Conservation (phyloP, 2,888 invertebrate species). For the Pachydiplax longipennis region DNA sequence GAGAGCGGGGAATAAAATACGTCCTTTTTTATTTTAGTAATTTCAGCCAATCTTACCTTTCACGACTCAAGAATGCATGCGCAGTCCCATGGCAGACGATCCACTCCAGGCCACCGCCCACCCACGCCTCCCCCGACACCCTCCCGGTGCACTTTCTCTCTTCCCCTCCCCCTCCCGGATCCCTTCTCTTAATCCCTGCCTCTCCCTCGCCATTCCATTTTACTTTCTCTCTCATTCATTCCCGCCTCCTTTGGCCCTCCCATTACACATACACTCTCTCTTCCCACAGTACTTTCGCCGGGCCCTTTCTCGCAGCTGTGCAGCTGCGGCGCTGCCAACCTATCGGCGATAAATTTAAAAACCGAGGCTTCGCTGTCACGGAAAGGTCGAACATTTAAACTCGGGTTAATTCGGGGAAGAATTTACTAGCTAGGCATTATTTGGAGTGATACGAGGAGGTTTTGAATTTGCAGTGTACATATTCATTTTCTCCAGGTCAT, state of each 20-base stretch:
- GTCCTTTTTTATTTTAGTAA: neutral
- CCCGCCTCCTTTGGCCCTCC: neutral
- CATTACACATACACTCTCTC: neutral
- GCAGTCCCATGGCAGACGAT: neutral
- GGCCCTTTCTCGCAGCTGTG: slow-evolving; percentile 39
- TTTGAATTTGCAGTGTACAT: too few species aligned
- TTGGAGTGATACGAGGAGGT: too few species aligned
- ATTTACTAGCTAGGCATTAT: too few species aligned
- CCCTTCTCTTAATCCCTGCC: neutral
- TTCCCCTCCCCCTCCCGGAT: neutral
- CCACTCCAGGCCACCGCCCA: neutral
- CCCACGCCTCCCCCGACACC: neutral
- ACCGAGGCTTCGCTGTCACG: neutral
- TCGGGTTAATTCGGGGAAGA: too few species aligned
- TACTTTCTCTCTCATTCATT: neutral
- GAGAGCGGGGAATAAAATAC: neutral
- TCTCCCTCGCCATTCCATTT: neutral
- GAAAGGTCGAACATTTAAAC: too few species aligned
- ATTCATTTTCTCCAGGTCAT: too few species aligned
- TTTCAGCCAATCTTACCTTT: neutral
- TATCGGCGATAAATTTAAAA: neutral
- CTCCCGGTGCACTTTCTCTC: neutral
- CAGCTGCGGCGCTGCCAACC: slow-evolving; percentile 25
- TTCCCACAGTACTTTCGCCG: slow-evolving; percentile 20
- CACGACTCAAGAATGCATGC: neutral